Evolutionary conservation across 1,140 invertebrate species (phyloP), one percentile per base, ranked within the genome.

Genomic region (Heliconius himera): DNA sequence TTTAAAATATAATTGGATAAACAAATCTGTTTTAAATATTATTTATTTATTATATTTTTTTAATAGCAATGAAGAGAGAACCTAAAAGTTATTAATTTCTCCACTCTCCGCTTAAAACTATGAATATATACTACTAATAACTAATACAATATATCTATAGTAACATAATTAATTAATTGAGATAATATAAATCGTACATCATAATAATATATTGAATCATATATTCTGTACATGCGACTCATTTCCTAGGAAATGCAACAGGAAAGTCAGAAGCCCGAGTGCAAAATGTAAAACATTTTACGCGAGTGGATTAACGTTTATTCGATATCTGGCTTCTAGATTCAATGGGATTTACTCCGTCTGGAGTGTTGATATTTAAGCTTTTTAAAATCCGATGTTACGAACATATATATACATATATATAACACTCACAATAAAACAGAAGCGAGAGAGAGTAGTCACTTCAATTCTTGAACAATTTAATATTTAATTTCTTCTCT

Each of bases 301-400:
- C 26, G 26, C 26, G 60, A 29, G 1, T 26, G 60, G 60, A 66
- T 66, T 66, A 66, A 16, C 60, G 5, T 60, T 60, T 60, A 60
- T 66, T 66, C 60, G 26, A 66, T 29, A 66, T 66, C 60, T 66
- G 60, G 60, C 60, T 66, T 66, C 60, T 22, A 66, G 11, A 66
- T 29, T 29, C 60, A 66, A 66, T 66, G 18, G 60, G 60, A 66
- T 66, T 66, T 29, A 66, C 60, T 66, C 26, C 5, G 60, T 66
- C 60, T 60, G 11, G 22, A 66, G 60, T 11, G n/a, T 66, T 29
- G 4, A 29, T 66, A 16, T 66, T 13, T 29, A 26, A 66, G 11
- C 60, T 66, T 29, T 66, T 66, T 26, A 29, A 26, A 66, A 66
- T 66, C 26, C 60, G n/a, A n/a, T 29, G 9, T 26, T 29, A 66